Conservation (phyloP, 2,113 vertebrate species). For the Leucosticte australis region DNA sequence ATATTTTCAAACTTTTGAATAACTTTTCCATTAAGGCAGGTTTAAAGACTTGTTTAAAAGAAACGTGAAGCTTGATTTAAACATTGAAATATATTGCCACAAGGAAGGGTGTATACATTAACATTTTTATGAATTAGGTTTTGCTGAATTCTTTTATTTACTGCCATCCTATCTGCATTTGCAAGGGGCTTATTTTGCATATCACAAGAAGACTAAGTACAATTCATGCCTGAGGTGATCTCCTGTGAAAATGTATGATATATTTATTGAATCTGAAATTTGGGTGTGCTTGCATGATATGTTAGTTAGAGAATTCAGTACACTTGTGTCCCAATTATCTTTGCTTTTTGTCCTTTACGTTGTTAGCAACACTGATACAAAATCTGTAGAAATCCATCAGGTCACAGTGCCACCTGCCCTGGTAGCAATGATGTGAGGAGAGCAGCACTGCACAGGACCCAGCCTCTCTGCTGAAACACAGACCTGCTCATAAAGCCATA, state of each 20-base stretch:
- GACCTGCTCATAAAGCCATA: background rate
- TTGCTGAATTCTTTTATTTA: conserved; percentile 40
- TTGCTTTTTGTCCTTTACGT: background rate
- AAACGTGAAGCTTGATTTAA: conserved; percentile 50
- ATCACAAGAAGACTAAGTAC: background rate
- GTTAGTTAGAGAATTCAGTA: background rate
- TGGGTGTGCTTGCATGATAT: background rate
- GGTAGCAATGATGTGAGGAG: background rate
- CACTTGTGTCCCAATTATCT: background rate
- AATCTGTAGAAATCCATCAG: background rate
- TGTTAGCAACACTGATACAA: background rate
- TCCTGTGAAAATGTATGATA: background rate
- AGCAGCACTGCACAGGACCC: background rate
- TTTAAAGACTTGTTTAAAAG: conserved; percentile 50
- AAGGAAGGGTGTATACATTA: conserved; percentile 9
- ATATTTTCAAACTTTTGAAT: conserved; percentile 58
- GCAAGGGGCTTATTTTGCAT: background rate
- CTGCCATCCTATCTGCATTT: background rate
- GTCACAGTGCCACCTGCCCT: background rate
- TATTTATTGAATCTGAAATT: background rate
- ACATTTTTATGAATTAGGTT: conserved; percentile 34
- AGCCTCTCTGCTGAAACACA: background rate
- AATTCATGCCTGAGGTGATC: background rate
- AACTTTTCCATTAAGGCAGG: conserved; percentile 50
- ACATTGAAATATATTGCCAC: conserved; percentile 25